A percentile compares a stretch with the other conserved stretches of the same genome.
phyloP scores from a whole-genome alignment of 2,888 invertebrate species.

The Ceraclea dissimilis region DNA sequence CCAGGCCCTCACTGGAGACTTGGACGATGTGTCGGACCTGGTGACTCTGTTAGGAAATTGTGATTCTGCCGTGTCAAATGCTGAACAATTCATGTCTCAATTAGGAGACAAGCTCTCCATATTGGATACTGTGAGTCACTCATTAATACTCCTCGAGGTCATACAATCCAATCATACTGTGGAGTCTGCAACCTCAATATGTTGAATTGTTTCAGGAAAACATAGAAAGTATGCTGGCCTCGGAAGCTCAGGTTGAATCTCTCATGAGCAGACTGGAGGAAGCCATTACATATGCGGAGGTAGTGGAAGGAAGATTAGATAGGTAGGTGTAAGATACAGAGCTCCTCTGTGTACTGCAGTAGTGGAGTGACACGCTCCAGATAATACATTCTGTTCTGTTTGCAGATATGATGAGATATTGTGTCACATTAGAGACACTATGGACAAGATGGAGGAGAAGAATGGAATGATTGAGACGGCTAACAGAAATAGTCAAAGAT shows the following conservation, averaged over 20 bases:
- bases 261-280: slow-evolving; percentile 73
- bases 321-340: too few relatives aligned
- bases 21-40: slow-evolving; percentile 57
- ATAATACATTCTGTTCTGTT: not conserved
- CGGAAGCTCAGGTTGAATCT: slow-evolving; percentile 69
- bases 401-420: slow-evolving; percentile 62
- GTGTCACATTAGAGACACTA: slow-evolving; percentile 77
- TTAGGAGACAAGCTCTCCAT: slow-evolving; percentile 76
- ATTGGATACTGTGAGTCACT: slow-evolving; percentile 63
- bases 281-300: slow-evolving; percentile 67
- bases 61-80: slow-evolving; percentile 82
- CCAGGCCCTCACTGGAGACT: slow-evolving; percentile 31
- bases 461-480: slow-evolving; percentile 80
- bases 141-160: not conserved
- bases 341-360: too few relatives aligned
- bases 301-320: slow-evolving; percentile 65
- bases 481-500: slow-evolving; percentile 74
- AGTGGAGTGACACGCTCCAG: too few relatives aligned
- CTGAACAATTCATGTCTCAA: slow-evolving; percentile 59
- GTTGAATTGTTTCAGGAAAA: slow-evolving; percentile 55
- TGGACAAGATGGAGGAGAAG: slow-evolving; percentile 87
- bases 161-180: too few relatives aligned
- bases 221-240: slow-evolving; percentile 86
- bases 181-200: not conserved
- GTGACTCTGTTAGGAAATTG: slow-evolving; percentile 79